phyloP scores from a whole-genome alignment of 2,888 invertebrate genomes.

The Dryobotodes eremita region DNA sequence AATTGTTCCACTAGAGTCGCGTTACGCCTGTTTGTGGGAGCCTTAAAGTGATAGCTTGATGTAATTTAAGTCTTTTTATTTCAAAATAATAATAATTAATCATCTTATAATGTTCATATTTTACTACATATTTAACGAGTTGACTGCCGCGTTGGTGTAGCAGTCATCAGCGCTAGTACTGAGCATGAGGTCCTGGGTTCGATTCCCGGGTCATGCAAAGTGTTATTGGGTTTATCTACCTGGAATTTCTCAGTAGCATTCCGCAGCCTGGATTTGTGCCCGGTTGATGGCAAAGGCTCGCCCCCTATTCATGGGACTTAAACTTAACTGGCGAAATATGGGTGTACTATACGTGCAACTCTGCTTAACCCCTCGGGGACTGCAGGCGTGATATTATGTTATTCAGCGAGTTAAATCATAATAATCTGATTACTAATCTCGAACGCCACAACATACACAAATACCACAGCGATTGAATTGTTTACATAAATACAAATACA shows the following conservation, averaged over 20 bases:
- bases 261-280: neutral
- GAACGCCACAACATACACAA: neutral
- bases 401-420: neutral
- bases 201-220: neutral
- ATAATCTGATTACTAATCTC: neutral
- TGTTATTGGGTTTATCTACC: neutral
- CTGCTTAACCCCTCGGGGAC: neutral
- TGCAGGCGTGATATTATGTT: neutral
- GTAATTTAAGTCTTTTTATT: neutral
- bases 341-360: neutral
- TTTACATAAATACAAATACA: conserved; percentile 37
- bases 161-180: too few species aligned
- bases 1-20: too few species aligned
- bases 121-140: neutral
- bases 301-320: neutral
- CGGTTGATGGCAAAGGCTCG: neutral
- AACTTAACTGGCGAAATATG: neutral
- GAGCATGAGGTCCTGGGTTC: neutral
- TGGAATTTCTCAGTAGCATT: neutral
- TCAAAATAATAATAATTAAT: neutral
- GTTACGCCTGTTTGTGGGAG: too few species aligned
- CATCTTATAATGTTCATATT: neutral
- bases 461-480: conserved; percentile 13
- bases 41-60: neutral
- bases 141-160: neutral